phyloP scores from a whole-genome alignment of 2,113 vertebrate genomes.

The Passer montanus region DNA sequence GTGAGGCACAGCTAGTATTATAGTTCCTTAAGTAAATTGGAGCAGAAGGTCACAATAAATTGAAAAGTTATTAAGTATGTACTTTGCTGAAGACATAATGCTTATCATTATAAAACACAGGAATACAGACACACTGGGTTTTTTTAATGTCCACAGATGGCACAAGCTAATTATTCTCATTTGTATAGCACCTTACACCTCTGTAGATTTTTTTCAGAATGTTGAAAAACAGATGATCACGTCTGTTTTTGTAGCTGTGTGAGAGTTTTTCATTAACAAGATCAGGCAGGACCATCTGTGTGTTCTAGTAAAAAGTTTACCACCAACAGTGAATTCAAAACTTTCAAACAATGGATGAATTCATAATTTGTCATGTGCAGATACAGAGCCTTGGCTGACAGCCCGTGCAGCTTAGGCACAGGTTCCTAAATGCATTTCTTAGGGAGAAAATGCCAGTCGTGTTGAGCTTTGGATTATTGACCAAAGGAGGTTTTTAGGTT shows the following conservation, averaged over 20 bases:
- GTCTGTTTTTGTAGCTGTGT: conserved; percentile 77
- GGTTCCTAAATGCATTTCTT: neutral
- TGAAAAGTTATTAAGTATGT: conserved; percentile 26
- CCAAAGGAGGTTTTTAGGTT: neutral
- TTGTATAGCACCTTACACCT: conserved; percentile 74
- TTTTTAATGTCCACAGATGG: conserved; percentile 71
- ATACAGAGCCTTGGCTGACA: neutral
- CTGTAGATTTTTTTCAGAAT: conserved; percentile 63
- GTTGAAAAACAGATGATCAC: conserved; percentile 81
- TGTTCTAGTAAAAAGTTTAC: conserved; percentile 79
- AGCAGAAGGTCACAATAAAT: conserved; percentile 48
- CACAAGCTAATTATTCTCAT: conserved; percentile 73
- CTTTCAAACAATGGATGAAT: conserved; percentile 61
- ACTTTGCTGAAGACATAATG: conserved; percentile 23
- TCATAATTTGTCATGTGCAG: conserved; percentile 8
- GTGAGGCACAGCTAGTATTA: neutral
- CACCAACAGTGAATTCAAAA: conserved; percentile 65
- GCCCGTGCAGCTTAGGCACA: conserved; percentile 14
- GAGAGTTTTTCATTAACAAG: conserved; percentile 85
- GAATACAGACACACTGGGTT: neutral
- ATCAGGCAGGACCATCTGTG: conserved; percentile 86
- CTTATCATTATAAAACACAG: conserved; percentile 28
- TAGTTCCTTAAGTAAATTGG: conserved; percentile 45
- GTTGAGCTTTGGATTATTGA: neutral
- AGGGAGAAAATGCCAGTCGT: neutral